These are phyloP conservation scores for Chloroclystis v-ata DNA, from an alignment of 2,888 invertebrate species.

Conservation along the genomic window DNA sequence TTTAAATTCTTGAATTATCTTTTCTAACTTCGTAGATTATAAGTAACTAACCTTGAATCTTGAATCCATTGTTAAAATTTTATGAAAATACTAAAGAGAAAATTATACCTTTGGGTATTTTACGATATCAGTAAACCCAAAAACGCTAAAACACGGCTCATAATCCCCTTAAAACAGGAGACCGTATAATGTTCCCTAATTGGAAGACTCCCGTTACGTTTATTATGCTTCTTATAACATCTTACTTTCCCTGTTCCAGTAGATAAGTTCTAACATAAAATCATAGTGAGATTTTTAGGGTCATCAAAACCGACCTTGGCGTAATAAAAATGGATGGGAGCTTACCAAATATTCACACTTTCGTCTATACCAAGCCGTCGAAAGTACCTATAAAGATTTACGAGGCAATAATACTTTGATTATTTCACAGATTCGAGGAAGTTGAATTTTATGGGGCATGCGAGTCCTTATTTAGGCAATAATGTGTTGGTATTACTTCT, in stretches of 20 bases:
- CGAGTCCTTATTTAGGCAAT: conserved; percentile 65
- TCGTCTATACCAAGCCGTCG: conserved; percentile 40
- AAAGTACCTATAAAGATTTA: conserved; percentile 69
- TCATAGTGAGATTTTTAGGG: conserved; percentile 29
- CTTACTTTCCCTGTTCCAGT: conserved; percentile 21
- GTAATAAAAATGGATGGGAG: conserved; percentile 46
- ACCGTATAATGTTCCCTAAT: conserved; percentile 17
- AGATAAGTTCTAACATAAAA: conserved; percentile 21
- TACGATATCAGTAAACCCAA: conserved; percentile 6
- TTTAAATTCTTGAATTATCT: too few relatives aligned
- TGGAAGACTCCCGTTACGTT: conserved; percentile 17
- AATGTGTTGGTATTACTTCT: conserved; percentile 55
- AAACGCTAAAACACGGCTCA: conserved; percentile 13
- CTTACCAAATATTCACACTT: conserved; percentile 66
- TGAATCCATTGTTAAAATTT: too few relatives aligned
- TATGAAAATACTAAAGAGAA: background rate
- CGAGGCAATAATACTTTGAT: conserved; percentile 71
- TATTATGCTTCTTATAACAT: conserved; percentile 15
- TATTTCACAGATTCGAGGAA: conserved; percentile 69
- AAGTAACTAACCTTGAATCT: too few relatives aligned
- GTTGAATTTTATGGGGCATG: conserved; percentile 66
- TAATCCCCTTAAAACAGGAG: conserved; percentile 14
- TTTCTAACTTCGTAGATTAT: too few relatives aligned
- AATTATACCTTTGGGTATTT: conserved; percentile 1
- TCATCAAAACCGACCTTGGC: conserved; percentile 28